A percentile compares a stretch with the other conserved stretches of the same genome.
Evolutionary conservation across 1,140 invertebrate species (phyloP).

Genomic region (Cydia strobilella): DNA sequence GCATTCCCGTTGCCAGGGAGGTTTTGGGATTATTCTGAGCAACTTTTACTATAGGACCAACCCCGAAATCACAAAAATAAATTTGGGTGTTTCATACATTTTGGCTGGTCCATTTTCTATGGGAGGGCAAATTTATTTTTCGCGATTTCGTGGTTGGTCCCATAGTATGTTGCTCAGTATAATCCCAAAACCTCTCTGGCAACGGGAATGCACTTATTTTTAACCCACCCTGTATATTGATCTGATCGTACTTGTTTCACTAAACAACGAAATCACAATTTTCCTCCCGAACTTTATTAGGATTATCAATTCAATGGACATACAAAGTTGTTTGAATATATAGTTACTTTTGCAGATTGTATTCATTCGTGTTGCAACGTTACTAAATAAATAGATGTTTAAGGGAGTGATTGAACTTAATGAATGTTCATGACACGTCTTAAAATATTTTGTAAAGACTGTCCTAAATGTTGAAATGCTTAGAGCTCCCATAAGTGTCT

Average conservation of each 20-base stretch:
- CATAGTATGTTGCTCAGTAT: too few relatives aligned
- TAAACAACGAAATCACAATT: background rate
- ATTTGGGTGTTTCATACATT: too few relatives aligned
- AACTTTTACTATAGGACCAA: too few relatives aligned
- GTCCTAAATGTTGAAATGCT: background rate
- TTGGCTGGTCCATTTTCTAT: too few relatives aligned
- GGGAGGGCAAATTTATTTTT: too few relatives aligned
- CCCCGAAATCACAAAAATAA: too few relatives aligned
- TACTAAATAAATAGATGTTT: background rate
- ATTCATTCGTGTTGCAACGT: background rate
- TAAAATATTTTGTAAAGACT: constrained; percentile 6
- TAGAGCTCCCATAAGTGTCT: background rate
- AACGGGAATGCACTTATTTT: too few relatives aligned
- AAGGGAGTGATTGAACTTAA: background rate
- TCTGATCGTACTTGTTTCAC: background rate
- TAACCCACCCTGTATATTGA: constrained; percentile 10
- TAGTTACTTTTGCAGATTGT: background rate
- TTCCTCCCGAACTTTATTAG: background rate
- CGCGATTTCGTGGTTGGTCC: too few relatives aligned
- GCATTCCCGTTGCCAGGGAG: too few relatives aligned
- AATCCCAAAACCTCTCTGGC: too few relatives aligned
- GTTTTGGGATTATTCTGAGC: too few relatives aligned
- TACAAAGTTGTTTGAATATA: background rate
- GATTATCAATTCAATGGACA: background rate
- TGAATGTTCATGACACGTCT: constrained; percentile 2